Conservation (phyloP, 1,140 invertebrate genomes). For the Drosophila navojoa region DNA sequence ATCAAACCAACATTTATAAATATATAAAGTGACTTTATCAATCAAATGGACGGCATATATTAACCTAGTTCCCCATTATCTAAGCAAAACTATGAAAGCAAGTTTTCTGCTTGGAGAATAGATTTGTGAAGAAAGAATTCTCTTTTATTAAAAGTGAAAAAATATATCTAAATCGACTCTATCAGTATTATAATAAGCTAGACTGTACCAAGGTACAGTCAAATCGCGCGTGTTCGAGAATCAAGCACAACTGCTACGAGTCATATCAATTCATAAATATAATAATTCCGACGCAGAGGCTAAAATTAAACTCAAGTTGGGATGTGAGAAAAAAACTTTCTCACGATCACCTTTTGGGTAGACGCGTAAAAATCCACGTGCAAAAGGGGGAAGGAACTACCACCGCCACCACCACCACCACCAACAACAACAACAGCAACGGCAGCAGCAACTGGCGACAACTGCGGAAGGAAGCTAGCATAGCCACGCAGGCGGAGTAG, state of each 20-base stretch:
- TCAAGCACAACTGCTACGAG: slow-evolving; percentile 46
- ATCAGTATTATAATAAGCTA: background rate
- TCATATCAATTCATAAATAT: slow-evolving; percentile 78
- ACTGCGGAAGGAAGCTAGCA: slow-evolving; percentile 50
- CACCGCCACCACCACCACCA: slow-evolving; percentile 49
- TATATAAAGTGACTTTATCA: no score
- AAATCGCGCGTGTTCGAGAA: slow-evolving; percentile 20
- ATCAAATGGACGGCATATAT: no score
- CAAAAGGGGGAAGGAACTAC: slow-evolving; percentile 80
- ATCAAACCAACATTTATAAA: no score
- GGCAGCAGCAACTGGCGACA: slow-evolving; percentile 39
- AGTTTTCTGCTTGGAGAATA: no score
- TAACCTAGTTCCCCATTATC: no score
- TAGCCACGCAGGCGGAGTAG: slow-evolving; percentile 67
- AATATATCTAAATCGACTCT: no score
- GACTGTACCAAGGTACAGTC: slow-evolving; percentile 60
- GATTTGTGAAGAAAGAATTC: no score
- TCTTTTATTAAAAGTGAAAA: no score
- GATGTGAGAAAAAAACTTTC: slow-evolving; percentile 83
- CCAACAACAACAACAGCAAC: slow-evolving; percentile 28
- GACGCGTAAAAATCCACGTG: slow-evolving; percentile 79
- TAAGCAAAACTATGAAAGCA: no score
- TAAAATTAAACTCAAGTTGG: slow-evolving; percentile 73
- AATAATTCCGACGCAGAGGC: slow-evolving; percentile 66
- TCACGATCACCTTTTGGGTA: slow-evolving; percentile 79